phyloP scores from a whole-genome alignment of 2,113 vertebrate genomes.

The Elachura formosa region DNA sequence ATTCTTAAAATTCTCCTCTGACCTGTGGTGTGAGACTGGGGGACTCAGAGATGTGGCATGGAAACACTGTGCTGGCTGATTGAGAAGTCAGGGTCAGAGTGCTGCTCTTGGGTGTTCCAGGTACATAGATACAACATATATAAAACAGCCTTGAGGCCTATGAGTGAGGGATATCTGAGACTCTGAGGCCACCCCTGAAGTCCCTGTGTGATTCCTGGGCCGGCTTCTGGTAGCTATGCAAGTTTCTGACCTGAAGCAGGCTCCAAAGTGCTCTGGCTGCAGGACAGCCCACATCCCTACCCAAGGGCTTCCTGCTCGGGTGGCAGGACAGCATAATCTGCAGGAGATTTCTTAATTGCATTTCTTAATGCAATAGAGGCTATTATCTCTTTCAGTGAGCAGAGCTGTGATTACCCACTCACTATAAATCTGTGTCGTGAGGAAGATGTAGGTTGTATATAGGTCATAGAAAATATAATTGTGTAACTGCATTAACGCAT shows the following conservation, averaged over 20 bases:
- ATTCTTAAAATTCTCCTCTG: background rate
- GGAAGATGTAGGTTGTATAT: background rate
- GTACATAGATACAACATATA: background rate
- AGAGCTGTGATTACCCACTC: background rate
- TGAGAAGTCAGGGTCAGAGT: background rate
- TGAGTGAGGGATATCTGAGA: background rate
- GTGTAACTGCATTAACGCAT: background rate
- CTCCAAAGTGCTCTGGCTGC: background rate
- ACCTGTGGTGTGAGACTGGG: background rate
- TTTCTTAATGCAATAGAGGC: background rate
- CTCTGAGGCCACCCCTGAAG: background rate
- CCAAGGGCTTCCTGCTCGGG: fast-evolving
- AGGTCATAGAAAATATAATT: background rate
- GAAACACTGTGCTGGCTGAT: background rate
- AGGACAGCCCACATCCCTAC: fast-evolving
- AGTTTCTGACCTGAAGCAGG: background rate
- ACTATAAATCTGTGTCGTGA: background rate
- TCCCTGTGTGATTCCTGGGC: background rate
- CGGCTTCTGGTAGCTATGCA: background rate
- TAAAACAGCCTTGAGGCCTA: background rate
- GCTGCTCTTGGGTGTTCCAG: background rate
- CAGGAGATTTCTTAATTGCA: background rate
- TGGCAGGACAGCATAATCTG: background rate
- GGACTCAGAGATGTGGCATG: background rate
- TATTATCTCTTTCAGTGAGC: fast-evolving